These are phyloP conservation scores for Caenorhabditis becei DNA, from an alignment of 2,888 invertebrate genomes.

Conservation along the genomic window DNA sequence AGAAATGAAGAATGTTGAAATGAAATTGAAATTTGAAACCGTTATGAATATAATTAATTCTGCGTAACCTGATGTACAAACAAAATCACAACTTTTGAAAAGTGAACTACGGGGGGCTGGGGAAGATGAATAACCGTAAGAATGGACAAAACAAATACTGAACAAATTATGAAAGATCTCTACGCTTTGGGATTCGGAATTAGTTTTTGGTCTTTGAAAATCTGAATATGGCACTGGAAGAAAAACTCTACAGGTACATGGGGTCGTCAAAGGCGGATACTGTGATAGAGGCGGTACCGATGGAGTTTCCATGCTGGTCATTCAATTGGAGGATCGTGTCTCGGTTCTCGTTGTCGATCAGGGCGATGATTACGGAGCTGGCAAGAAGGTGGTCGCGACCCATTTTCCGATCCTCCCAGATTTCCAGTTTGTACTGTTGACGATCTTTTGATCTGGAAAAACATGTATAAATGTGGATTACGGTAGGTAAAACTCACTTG, in stretches of 20 bases:
- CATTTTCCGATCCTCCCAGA: conserved; percentile 66
- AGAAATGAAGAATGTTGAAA: neutral
- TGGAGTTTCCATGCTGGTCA: conserved; percentile 50
- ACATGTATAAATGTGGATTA: neutral
- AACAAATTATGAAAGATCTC: conserved; percentile 20
- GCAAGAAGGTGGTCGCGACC: conserved; percentile 59
- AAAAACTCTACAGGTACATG: conserved; percentile 60
- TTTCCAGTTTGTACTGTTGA: conserved; percentile 61
- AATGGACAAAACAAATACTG: conserved; percentile 42
- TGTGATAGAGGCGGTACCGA: conserved; percentile 45
- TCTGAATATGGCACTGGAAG: neutral
- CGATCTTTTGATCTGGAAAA: conserved; percentile 50
- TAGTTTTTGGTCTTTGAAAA: neutral
- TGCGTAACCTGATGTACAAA: conserved; percentile 44
- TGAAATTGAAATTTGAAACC: neutral
- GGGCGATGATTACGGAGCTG: conserved; percentile 42
- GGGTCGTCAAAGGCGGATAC: conserved; percentile 70
- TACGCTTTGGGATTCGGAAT: conserved; percentile 8
- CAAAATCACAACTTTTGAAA: conserved; percentile 15
- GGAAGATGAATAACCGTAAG: conserved; percentile 30
- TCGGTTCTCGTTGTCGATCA: conserved; percentile 60
- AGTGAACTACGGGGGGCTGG: neutral
- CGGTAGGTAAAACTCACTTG: conserved; percentile 38
- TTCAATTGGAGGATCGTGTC: conserved; percentile 36
- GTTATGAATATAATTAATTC: neutral